Evolutionary conservation across 1,140 invertebrate genomes (phyloP), one percentile per base, ranked within the genome.

Genomic region (Drosophila ananassae): DNA sequence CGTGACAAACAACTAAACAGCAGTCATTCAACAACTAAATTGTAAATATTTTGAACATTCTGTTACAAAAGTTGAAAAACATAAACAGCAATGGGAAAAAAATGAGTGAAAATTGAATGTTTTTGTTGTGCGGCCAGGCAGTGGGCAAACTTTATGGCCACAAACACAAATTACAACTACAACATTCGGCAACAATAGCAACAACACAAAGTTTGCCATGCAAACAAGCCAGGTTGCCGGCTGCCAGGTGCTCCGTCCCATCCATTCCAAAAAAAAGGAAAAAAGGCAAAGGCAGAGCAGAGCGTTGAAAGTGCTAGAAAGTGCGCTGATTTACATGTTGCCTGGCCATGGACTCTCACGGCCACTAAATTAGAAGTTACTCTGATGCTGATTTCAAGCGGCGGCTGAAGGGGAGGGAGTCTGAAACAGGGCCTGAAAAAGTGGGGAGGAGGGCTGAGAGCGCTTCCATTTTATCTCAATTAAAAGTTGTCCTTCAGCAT

Each of bases 351-450:
- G 62, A 79, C 73, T 79, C 80, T 84, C 80, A 83, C 79, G 76
- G 83, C 75, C 83, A 87, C 83, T 87, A 87, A 87, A 87, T 87
- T 87, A 89, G 83, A 83, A 87, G 83, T 89, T 89, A 85, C 82
- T 89, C 83, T 78, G 82, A 72, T 85, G 82, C 82, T 85, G 78
- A 89, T 85, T 85, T 89, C 58, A 34, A 78, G 71, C 77, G 13
- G 61, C 39, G 55, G 56, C 24, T 24, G 63, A 7, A 28, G 25
- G 25, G 25, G 25, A 28, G 25, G 25, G 6, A 7, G 25, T 28
- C 25, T 28, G 25, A 28, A 28, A 28, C 25, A 28, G 25, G 25
- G 25, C 25, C 25, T 28, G 25, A 22, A 37, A 7, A 28, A 25
- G 13, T 8, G 13, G 5, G 10, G 34, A 10, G 54, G 34, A 25